Evolutionary conservation across 2,797 vertebrate genomes (phyloP), one percentile per base, ranked within the genome.

Genomic region (Phataginus tricuspis): DNA sequence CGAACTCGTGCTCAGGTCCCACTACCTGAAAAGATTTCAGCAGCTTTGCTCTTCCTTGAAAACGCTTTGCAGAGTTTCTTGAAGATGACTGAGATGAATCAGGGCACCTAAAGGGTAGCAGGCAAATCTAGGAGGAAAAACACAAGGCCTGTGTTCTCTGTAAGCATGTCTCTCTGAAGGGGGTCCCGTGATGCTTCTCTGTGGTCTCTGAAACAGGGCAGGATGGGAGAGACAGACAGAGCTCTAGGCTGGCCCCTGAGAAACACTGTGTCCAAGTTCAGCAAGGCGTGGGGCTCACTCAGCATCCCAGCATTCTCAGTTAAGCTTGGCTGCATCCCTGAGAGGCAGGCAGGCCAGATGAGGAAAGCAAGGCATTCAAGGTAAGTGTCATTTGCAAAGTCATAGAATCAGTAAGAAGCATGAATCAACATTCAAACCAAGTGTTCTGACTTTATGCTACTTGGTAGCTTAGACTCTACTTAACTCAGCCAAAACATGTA

Each of bases 41-140:
- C 9, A 59, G 71, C 55, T 96, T 90, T 53, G 21, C 23, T 86
- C 34, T 57, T 75, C 68, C 57, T 55, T 23, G 29, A 37, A 92
- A 61, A 29, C 5, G 14, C 10, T 59, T 63, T 27, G 10, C 42
- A 71, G 55, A n/a, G 37, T 59, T 69, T 71, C n/a, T 83, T 57
- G 27, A 55, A 25, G 16, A 1, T 37, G 45, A 57, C 11, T 29
- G 5, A 61, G 49, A 23, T 27, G 14, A 39, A 7, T 8, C 7
- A 4, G 0, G 4, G 14, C 42, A 4, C 29, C 23, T 45, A 5
- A 23, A 59, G 4, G 74, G 10, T 14, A 45, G 57, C n/a, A 1
- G 5, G 45, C n/a, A 37, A 86, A 83, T 72, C 12, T 57, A 27
- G 19, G 25, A 53, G 23, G 10, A 27, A 25, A 53, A 8, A 1